Base-by-base conservation (phyloP, 2,888 invertebrate genomes). In the Microplitis deprimator region DNA sequence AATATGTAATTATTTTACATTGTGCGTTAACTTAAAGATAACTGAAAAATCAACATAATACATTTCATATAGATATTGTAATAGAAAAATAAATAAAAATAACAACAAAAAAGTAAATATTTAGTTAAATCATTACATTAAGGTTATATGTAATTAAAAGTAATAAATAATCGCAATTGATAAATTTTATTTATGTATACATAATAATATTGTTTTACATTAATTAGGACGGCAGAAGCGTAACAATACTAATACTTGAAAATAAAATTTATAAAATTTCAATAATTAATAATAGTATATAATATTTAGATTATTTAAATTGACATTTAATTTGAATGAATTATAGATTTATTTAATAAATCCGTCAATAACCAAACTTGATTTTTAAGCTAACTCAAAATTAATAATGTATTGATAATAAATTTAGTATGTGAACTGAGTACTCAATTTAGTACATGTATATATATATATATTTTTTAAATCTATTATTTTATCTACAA, bases 401-500 rank as follows among this genome's bases (percentile, higher is more conserved):
- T 29, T 29, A 29, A 29, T 29, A 20, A 20, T 20, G 20, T 20
- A 20, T 20, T 20, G 20, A 20, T 20, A 29, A 29, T 29, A 29
- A 29, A 29, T 29, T 29, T 4, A 29, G 3, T 29, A 29, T 29
- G 29, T 29, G 3, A 29, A 29, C 3, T 29, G 29, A 29, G 29
- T 29, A 4, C 29, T 4, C 29, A 29, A 29, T 50, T 50, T 50
- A 50, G 13, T 50, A 50, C 13, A 50, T 50, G 13, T 13, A 50
- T 50, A 4, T 13, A 50, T 6, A 39, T 41, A 16, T 10, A 6
- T 20, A 20, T 64, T 10, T 8, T 20, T 41, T 29, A 10, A n/a
- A 64, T n/a, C 8, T 60, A 73, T 41, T 20, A 64, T 20, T 7
- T 17, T 65, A 41, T 38, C 38, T 62, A 13, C 38, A 72, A 50